Conservation (phyloP, 2,113 vertebrate genomes). For the Stomatorhinus ivindoensis region DNA sequence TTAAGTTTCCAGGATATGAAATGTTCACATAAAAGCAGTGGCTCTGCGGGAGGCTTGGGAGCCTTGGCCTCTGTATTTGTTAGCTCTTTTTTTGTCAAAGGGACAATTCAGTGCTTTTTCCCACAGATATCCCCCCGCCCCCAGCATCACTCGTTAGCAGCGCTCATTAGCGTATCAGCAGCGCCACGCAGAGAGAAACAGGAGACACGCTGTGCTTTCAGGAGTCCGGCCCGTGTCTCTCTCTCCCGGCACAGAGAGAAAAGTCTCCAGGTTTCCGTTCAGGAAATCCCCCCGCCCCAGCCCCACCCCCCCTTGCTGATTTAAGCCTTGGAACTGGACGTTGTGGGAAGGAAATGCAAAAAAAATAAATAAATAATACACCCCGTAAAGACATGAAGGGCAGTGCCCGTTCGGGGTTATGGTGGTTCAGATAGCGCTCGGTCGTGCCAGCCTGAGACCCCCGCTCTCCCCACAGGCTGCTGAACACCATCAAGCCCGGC, state of each 20-base stretch:
- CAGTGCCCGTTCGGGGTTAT: neutral
- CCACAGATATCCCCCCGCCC: neutral
- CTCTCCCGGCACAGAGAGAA: neutral
- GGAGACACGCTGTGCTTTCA: slow-evolving; percentile 13
- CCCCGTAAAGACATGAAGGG: neutral
- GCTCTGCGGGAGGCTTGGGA: neutral
- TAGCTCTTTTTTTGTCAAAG: neutral
- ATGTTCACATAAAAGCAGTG: neutral
- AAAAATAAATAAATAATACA: neutral
- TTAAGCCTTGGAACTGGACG: neutral
- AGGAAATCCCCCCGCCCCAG: neutral
- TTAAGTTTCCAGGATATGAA: neutral
- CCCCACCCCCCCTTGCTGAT: neutral
- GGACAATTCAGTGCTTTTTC: neutral
- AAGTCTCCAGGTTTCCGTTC: slow-evolving; percentile 12
- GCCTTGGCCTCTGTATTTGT: neutral
- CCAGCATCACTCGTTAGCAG: neutral
- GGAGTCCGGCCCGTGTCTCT: neutral
- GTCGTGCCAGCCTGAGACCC: neutral
- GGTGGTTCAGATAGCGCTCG: neutral
- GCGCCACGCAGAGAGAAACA: neutral
- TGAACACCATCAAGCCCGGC: slow-evolving; percentile 88
- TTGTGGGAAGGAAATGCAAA: neutral
- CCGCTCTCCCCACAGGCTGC: slow-evolving; percentile 64
- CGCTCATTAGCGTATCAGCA: neutral